Percentiles rank a stretch among this genome's conserved stretches.
Conservation (phyloP, 1,140 invertebrate genomes). For the Archivesica marissinica region DNA sequence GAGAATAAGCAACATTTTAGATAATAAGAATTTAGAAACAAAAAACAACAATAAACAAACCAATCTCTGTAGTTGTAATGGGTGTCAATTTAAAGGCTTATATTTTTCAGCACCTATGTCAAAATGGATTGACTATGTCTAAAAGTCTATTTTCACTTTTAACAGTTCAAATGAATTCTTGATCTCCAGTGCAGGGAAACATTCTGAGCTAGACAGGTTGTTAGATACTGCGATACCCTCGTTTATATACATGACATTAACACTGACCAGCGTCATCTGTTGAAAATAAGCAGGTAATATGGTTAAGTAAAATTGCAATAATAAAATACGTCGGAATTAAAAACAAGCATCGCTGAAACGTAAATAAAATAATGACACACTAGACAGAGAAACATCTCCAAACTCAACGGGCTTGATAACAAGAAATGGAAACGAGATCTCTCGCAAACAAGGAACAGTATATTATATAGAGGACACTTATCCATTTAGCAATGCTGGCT, state of each 20-base stretch:
- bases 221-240: slow-evolving; percentile 28
- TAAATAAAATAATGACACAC: background rate
- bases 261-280: slow-evolving; percentile 46
- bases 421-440: too few relatives aligned
- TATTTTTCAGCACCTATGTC: background rate
- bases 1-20: too few relatives aligned
- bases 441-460: too few relatives aligned
- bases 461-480: too few relatives aligned
- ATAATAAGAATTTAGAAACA: too few relatives aligned
- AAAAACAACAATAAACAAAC: background rate
- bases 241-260: slow-evolving; percentile 39
- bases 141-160: background rate
- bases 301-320: background rate
- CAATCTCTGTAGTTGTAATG: background rate
- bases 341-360: background rate
- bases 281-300: background rate
- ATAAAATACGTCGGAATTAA: background rate
- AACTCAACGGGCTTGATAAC: too few relatives aligned
- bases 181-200: slow-evolving; percentile 2
- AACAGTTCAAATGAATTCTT: slow-evolving; percentile 15
- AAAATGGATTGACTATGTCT: background rate
- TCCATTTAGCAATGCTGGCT: too few relatives aligned
- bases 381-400: background rate
- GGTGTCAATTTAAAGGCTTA: background rate
- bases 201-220: slow-evolving; percentile 27